Percentiles rank a stretch among this genome's conserved stretches.
Evolutionary conservation across 2,797 vertebrate genomes (phyloP).

Genomic region (Carapus acus): DNA sequence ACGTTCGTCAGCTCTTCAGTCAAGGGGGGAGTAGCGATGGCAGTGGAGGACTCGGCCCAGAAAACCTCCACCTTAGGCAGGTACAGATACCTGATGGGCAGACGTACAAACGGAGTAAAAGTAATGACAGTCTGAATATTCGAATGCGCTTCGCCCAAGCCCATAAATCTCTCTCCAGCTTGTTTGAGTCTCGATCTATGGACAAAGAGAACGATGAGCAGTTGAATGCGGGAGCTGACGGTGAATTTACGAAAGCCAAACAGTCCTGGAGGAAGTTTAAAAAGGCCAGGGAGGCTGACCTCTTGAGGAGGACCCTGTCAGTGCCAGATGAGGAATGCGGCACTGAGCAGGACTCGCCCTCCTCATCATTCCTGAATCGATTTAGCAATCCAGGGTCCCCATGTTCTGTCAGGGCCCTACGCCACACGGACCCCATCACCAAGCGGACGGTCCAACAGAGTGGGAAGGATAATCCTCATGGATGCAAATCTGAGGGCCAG

Average conservation of each 20-base stretch:
- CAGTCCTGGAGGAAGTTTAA: slow-evolving; percentile 75
- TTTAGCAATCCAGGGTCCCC: slow-evolving; percentile 34
- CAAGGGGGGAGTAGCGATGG: slow-evolving; percentile 19
- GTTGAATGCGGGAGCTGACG: slow-evolving; percentile 35
- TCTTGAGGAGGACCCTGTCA: slow-evolving; percentile 62
- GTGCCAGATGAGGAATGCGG: slow-evolving; percentile 39
- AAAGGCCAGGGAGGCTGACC: slow-evolving; percentile 70
- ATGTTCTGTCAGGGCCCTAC: slow-evolving; percentile 22
- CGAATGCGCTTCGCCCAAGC: slow-evolving; percentile 77
- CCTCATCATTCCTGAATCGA: slow-evolving; percentile 35
- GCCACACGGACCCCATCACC: slow-evolving; percentile 59
- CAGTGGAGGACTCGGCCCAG: slow-evolving; percentile 22
- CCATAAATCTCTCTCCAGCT: slow-evolving; percentile 81
- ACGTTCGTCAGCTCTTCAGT: slow-evolving; percentile 29
- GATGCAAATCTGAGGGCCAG: slow-evolving; percentile 59
- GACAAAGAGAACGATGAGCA: slow-evolving; percentile 69
- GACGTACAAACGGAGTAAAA: slow-evolving; percentile 70
- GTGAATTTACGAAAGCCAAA: slow-evolving; percentile 62
- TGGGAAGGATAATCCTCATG: slow-evolving; percentile 36
- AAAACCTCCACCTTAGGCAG: slow-evolving; percentile 34
- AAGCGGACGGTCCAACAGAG: slow-evolving; percentile 55
- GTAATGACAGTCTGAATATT: slow-evolving; percentile 74
- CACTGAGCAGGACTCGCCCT: slow-evolving; percentile 8
- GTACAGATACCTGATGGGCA: slow-evolving; percentile 52
- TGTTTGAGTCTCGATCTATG: slow-evolving; percentile 78